Evolutionary conservation across 2,888 invertebrate genomes (phyloP).

Genomic region (Cerastoderma edule): DNA sequence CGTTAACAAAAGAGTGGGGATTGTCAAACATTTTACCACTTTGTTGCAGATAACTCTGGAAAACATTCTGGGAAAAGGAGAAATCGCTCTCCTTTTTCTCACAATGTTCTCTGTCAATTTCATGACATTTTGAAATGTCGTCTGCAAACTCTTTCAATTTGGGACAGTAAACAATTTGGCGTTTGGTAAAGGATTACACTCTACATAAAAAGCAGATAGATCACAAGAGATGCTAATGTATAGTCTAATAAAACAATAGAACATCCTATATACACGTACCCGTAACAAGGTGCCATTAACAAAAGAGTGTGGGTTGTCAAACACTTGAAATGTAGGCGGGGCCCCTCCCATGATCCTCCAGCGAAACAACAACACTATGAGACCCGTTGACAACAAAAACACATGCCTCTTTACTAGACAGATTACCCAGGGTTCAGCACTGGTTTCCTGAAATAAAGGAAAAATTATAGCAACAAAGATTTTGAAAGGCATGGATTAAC

Average conservation of each 20-base stretch:
- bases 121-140: too few relatives aligned
- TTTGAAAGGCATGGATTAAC: background rate
- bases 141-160: too few relatives aligned
- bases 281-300: conserved; percentile 87
- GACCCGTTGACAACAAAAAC: conserved; percentile 85
- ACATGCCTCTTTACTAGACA: conserved; percentile 85
- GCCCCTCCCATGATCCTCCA: conserved; percentile 91
- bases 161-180: too few relatives aligned
- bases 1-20: conserved; percentile 92
- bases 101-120: too few relatives aligned
- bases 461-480: background rate
- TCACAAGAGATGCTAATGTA: too few relatives aligned
- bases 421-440: conserved; percentile 64
- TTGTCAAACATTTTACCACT: conserved; percentile 95
- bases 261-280: too few relatives aligned
- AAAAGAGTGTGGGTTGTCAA: conserved; percentile 97
- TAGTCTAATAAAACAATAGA: too few relatives aligned
- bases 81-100: too few relatives aligned
- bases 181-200: too few relatives aligned
- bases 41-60: too few relatives aligned
- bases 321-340: conserved; percentile 90
- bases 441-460: conserved; percentile 1
- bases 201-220: too few relatives aligned
- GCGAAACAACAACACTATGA: conserved; percentile 87
- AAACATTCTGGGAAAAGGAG: too few relatives aligned